Evolutionary conservation across 2,113 vertebrate genomes (phyloP).

Genomic region (Naja naja): DNA sequence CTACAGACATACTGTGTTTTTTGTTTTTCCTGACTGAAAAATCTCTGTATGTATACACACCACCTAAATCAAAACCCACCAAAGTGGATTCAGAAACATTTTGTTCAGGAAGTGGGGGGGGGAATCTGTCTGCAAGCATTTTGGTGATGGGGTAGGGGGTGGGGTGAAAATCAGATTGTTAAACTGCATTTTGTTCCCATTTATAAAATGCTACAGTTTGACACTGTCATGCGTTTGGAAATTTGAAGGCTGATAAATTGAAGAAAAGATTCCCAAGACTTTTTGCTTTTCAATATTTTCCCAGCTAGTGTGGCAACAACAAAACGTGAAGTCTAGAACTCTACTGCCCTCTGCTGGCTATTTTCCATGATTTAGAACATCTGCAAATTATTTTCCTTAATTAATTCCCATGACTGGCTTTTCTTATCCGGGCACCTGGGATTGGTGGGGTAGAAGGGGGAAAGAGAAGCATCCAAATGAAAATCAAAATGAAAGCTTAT

Average conservation of each 20-base stretch:
- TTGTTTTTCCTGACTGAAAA: neutral
- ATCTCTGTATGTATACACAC: neutral
- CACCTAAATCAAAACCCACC: constrained; percentile 27
- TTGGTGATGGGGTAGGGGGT: constrained; percentile 27
- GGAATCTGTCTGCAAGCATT: constrained; percentile 32
- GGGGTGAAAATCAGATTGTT: constrained; percentile 47
- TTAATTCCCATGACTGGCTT: accelerated
- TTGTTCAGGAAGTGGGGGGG: neutral
- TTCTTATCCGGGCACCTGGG: neutral
- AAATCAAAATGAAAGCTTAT: neutral
- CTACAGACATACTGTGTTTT: neutral
- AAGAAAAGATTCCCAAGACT: neutral
- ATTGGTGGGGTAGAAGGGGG: too few species aligned
- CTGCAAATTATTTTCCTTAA: neutral
- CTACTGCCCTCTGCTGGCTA: constrained; percentile 56
- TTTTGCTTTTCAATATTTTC: neutral
- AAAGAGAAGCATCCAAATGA: neutral
- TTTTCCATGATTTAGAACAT: neutral
- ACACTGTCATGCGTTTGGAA: constrained; percentile 15
- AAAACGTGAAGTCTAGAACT: constrained; percentile 15
- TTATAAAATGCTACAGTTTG: constrained; percentile 27
- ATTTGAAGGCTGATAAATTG: constrained; percentile 26
- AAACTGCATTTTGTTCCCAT: constrained; percentile 39
- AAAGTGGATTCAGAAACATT: constrained; percentile 30
- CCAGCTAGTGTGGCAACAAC: accelerated